phyloP scores from a whole-genome alignment of 2,113 vertebrate species.

The Donacobius atricapilla region DNA sequence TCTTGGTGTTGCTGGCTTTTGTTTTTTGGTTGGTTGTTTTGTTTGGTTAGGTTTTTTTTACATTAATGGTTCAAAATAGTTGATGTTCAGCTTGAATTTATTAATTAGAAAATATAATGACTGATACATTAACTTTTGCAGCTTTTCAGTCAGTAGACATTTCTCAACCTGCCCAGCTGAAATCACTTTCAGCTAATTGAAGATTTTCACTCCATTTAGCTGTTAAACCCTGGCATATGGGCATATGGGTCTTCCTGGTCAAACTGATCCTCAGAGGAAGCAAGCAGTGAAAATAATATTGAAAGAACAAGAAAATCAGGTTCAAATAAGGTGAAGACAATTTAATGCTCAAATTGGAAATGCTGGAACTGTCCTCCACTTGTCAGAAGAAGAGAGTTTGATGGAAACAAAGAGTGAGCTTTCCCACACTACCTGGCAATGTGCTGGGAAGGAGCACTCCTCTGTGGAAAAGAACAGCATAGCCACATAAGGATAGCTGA shows the following conservation, averaged over 20 bases:
- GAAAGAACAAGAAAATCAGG: neutral
- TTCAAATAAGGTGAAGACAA: neutral
- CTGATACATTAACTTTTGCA: neutral
- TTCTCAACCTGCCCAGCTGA: neutral
- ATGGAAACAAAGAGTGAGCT: neutral
- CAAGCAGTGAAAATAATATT: neutral
- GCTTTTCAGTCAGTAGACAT: neutral
- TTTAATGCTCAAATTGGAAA: neutral
- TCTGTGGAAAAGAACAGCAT: neutral
- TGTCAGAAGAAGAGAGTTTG: neutral
- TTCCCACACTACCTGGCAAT: neutral
- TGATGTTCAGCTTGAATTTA: neutral
- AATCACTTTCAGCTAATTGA: slow-evolving; percentile 49
- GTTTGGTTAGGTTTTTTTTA: neutral
- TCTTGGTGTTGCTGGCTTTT: neutral
- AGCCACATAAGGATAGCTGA: neutral
- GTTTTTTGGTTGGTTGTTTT: neutral
- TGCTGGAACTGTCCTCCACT: neutral
- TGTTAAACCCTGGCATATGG: slow-evolving; percentile 26
- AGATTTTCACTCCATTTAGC: slow-evolving; percentile 47
- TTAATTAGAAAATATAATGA: neutral
- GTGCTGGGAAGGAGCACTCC: neutral
- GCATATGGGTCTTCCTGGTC: neutral
- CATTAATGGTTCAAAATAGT: neutral
- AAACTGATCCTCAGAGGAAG: neutral